These are phyloP conservation scores for Pluvianellus socialis DNA, from an alignment of 2,113 vertebrate genomes.

Conservation along the genomic window DNA sequence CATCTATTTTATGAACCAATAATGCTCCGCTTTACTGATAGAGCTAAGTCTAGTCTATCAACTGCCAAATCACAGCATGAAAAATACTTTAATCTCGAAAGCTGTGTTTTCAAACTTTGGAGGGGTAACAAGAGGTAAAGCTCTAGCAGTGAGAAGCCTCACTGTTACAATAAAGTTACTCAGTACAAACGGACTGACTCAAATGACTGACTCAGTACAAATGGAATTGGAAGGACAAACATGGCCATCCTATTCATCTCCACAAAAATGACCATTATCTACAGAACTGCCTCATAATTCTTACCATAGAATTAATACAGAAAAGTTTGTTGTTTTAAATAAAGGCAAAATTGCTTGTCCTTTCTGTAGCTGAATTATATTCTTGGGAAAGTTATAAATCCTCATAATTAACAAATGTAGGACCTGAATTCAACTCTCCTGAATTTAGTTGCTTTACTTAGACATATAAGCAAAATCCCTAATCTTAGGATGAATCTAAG, in stretches of 20 bases:
- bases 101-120: neutral
- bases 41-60: neutral
- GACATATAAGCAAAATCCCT: neutral
- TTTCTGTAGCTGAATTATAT: neutral
- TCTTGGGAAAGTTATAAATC: neutral
- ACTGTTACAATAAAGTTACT: neutral
- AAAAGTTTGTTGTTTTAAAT: neutral
- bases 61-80: neutral
- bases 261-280: neutral
- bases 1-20: neutral
- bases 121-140: neutral
- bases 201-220: neutral
- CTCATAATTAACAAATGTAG: neutral
- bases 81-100: neutral
- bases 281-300: neutral
- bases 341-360: neutral
- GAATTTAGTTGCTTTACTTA: neutral
- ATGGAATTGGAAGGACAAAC: neutral
- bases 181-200: neutral
- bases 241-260: neutral
- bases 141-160: neutral
- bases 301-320: neutral
- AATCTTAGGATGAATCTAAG: neutral
- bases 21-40: neutral
- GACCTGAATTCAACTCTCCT: neutral